Conservation (phyloP, 2,797 vertebrate genomes). For the Odontamblyopus rebecca region DNA sequence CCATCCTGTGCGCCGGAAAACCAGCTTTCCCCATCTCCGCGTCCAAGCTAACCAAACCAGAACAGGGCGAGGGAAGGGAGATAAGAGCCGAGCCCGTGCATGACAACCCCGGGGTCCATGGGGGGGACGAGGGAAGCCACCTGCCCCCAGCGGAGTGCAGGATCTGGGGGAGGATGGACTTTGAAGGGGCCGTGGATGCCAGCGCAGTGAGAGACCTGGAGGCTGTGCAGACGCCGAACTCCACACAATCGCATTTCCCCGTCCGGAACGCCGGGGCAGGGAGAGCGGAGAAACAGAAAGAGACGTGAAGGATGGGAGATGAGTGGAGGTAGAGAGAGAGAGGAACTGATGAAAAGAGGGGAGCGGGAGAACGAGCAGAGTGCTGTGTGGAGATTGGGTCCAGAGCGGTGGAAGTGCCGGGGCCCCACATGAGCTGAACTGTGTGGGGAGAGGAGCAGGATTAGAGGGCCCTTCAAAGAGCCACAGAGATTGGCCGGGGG, state of each 20-base stretch:
- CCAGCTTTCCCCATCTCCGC: slow-evolving; percentile 14
- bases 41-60: slow-evolving; percentile 30
- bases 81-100: slow-evolving; percentile 31
- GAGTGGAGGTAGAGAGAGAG: too few relatives aligned
- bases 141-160: slow-evolving; percentile 30
- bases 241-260: slow-evolving; percentile 71
- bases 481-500: slow-evolving; percentile 67
- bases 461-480: slow-evolving; percentile 79
- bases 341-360: slow-evolving; percentile 35
- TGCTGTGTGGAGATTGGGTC: not conserved
- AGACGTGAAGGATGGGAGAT: too few relatives aligned
- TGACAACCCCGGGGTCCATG: slow-evolving; percentile 19
- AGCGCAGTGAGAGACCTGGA: slow-evolving; percentile 64
- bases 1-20: slow-evolving; percentile 16
- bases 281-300: slow-evolving; percentile 14
- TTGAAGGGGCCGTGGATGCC: slow-evolving; percentile 44
- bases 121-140: slow-evolving; percentile 39
- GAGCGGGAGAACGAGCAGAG: slow-evolving; percentile 22
- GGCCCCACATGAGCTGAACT: slow-evolving; percentile 48
- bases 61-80: slow-evolving; percentile 9
- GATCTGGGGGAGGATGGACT: slow-evolving; percentile 43
- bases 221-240: slow-evolving; percentile 66
- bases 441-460: slow-evolving; percentile 59
- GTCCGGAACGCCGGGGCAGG: slow-evolving; percentile 47
- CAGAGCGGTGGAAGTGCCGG: not conserved